Conservation (phyloP, 2,888 invertebrate genomes). For the Copidosoma aretas region DNA sequence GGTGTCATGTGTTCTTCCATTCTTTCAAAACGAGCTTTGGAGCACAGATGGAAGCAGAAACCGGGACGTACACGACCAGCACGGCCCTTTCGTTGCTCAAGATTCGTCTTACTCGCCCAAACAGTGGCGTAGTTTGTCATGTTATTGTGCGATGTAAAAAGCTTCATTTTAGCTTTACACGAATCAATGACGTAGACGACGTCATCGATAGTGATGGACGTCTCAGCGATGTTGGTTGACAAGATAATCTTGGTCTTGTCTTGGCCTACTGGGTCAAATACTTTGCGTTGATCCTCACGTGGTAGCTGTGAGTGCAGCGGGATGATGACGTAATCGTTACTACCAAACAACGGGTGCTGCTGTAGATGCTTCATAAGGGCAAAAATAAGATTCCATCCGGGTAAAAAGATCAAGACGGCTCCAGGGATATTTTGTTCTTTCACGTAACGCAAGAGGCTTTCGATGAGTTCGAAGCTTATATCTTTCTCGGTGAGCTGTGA, state of each 20-base stretch:
- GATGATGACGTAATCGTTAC: conserved; percentile 75
- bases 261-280: conserved; percentile 85
- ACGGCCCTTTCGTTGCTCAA: conserved; percentile 93
- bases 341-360: conserved; percentile 74
- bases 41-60: conserved; percentile 92
- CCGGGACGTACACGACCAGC: conserved; percentile 96
- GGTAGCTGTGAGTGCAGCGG: conserved; percentile 98
- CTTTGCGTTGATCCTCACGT: conserved; percentile 90
- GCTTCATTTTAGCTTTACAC: conserved; percentile 96
- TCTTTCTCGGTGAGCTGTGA: conserved; percentile 86
- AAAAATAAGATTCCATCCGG: conserved; percentile 98
- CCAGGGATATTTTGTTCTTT: conserved; percentile 72
- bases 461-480: conserved; percentile 90
- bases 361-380: conserved; percentile 86
- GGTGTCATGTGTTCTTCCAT: conserved; percentile 92
- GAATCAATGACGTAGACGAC: conserved; percentile 97
- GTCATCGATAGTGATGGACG: conserved; percentile 97
- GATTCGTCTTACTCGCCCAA: conserved; percentile 92
- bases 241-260: conserved; percentile 92
- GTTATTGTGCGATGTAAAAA: conserved; percentile 98
- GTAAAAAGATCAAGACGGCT: conserved; percentile 90
- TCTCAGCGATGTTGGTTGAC: conserved; percentile 98
- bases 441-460: conserved; percentile 76
- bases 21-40: conserved; percentile 73
- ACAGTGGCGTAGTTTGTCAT: conserved; percentile 98